These are phyloP conservation scores for Pristiophorus japonicus DNA, from an alignment of 2,113 vertebrate genomes.

Conservation along the genomic window DNA sequence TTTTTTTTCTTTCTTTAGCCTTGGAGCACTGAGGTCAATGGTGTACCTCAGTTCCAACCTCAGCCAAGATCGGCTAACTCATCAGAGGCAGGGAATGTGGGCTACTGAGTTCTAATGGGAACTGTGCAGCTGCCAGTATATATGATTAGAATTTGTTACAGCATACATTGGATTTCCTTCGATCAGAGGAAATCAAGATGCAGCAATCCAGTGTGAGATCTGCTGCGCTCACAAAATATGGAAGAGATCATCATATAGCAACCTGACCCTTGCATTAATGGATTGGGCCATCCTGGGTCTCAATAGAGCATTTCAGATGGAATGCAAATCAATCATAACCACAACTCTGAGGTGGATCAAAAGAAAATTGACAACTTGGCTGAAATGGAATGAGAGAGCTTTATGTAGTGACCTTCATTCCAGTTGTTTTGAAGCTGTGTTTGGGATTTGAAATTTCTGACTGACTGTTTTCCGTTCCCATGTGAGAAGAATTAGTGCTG, in stretches of 20 bases:
- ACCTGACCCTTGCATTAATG: neutral
- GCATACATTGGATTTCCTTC: neutral
- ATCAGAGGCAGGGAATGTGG: neutral
- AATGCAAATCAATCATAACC: conserved; percentile 18
- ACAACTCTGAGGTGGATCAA: neutral
- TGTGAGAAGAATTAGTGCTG: neutral
- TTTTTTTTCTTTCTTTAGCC: too few species aligned
- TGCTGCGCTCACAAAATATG: neutral
- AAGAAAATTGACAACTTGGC: neutral
- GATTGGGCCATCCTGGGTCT: neutral
- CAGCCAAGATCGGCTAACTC: neutral
- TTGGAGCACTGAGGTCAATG: neutral
- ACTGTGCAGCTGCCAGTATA: neutral
- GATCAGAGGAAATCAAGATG: neutral
- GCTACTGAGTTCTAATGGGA: neutral
- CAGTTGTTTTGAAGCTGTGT: neutral
- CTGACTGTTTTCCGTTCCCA: neutral
- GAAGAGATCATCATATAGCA: neutral
- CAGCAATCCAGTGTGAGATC: neutral
- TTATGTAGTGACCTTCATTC: neutral
- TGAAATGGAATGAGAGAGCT: neutral
- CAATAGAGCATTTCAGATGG: neutral
- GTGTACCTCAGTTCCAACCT: neutral
- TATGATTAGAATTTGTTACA: neutral
- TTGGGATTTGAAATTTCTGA: conserved; percentile 11